Base-by-base conservation (phyloP, 2,888 invertebrate genomes). In the Cylindroiulus punctatus region DNA sequence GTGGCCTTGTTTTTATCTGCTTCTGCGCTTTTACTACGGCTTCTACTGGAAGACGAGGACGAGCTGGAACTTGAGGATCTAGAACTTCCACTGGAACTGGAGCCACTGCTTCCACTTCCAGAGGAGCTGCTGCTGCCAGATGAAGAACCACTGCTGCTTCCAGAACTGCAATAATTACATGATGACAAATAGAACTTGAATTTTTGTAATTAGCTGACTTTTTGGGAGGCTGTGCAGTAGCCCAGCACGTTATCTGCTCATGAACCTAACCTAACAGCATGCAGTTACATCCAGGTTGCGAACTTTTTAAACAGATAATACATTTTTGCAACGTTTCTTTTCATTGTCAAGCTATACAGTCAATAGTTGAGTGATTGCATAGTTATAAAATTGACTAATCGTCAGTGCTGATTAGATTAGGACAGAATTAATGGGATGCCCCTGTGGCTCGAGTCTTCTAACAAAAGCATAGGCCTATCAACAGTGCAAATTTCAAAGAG, bases 41-140 rank as follows among this genome's bases (percentile, higher is more conserved):
- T 92, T 82, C 93, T 94, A 0, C 95, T 96, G 0, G 94, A 94
- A 12, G 95, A 96, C 0, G 97, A 96, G 19, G 92, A 91, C 0
- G 92, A 92, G 85, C 94, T 94, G 0, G 96, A 96, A 19, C 94
- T 91, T 44, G 92, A 92, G 0, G 92, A 92, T 87, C 92, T 92
- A 19, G 89, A 89, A 81, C 88, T 88, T 57, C 87, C 88, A 83
- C 85, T 86, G 14, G 88, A 87, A 40, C 87, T 86, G 7, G 88
- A 88, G 8, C 84, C 85, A 40, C 87, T 87, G 30, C 87, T 86
- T 22, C 87, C 88, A 76, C 88, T 88, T 19, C 86, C 87, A 81
- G 87, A 88, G 88, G 90, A 90, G 1, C 86, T 87, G 82, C 87
- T 87, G 47, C 87, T 86, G 30, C 84, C 86, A 12, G 87, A 87